Evolutionary conservation across 1,140 invertebrate genomes (phyloP), one percentile per base, ranked within the genome.

Genomic region (Bilobella aurantiaca): DNA sequence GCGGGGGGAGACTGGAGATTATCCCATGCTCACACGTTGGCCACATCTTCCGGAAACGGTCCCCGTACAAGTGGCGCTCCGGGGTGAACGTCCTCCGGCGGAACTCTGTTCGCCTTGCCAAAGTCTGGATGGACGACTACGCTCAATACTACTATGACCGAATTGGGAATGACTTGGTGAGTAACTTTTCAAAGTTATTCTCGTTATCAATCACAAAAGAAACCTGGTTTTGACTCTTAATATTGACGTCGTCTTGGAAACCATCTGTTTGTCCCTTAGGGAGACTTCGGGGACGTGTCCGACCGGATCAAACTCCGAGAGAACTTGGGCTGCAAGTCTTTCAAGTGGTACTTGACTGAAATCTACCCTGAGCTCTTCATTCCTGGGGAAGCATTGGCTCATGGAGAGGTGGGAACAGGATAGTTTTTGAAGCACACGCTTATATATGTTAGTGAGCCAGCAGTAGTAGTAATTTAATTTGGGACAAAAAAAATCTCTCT

Each of bases 261-360:
- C n/a, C n/a, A n/a, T n/a, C n/a, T n/a, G n/a, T n/a, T n/a, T n/a
- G n/a, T n/a, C n/a, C n/a, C n/a, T n/a, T n/a, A n/a, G n/a, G 93
- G 93, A 58, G 91, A 96, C 77, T 98, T 83, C 78, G 96, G 96
- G 14, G 94, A 99, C 80, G 85, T 99, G n/a, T 85, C 82, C 31
- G 82, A 85, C 30, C 83, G 93, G 34, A 86, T 82, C 75, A 76
- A 82, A 34, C 79, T 97, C 63, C 82, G 94, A 74, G 79, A 88
- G 66, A 85, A 87, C 58, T 80, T 97, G 5, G 81, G 84, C 32
- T 98, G 94, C 80, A 96, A 97, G 79, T 87, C 86, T 53, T 99
- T 99, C 82, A 91, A 95, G 78, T 99, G 96, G 96, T 98, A 94
- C 79, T 82, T 98, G 76, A 92, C 96, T 75, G 96, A 91, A 78